Percentiles rank a stretch among this genome's conserved stretches.
These are phyloP conservation scores for Coecobrya sp. DNA, from an alignment of 2,888 invertebrate genomes.

Conservation along the genomic window DNA sequence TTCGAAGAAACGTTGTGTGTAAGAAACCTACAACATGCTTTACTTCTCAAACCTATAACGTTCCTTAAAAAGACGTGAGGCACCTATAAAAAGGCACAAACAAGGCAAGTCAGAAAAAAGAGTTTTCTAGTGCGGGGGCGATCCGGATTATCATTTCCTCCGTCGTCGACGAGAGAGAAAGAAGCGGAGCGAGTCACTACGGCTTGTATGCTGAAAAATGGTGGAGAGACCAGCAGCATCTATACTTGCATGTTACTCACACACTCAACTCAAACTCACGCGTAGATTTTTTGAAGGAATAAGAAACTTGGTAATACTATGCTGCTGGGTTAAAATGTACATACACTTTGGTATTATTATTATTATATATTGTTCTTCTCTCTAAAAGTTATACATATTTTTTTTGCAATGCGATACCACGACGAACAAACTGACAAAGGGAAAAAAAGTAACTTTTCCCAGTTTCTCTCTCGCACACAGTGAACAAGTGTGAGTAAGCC, in stretches of 20 bases:
- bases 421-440: slow-evolving; percentile 33
- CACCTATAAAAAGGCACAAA: slow-evolving; percentile 50
- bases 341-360: not conserved
- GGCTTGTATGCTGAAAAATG: slow-evolving; percentile 17
- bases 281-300: slow-evolving; percentile 34
- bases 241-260: slow-evolving; percentile 37
- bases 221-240: too few relatives aligned
- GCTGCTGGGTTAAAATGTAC: too few relatives aligned
- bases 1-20: slow-evolving; percentile 25
- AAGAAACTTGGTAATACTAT: slow-evolving; percentile 23
- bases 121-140: slow-evolving; percentile 82
- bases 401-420: slow-evolving; percentile 54
- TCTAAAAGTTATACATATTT: slow-evolving; percentile 7
- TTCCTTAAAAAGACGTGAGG: slow-evolving; percentile 15
- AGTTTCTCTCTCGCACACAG: too few relatives aligned
- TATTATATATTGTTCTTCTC: not conserved
- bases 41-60: not conserved
- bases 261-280: slow-evolving; percentile 7
- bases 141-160: slow-evolving; percentile 83
- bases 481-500: slow-evolving; percentile 39
- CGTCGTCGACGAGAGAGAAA: slow-evolving; percentile 75
- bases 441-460: slow-evolving; percentile 1
- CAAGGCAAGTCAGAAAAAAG: slow-evolving; percentile 58
- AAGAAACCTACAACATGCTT: not conserved
- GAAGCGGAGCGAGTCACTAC: slow-evolving; percentile 54